Base-by-base conservation (phyloP, 2,113 vertebrate genomes). In the Rutilus rutilus region DNA sequence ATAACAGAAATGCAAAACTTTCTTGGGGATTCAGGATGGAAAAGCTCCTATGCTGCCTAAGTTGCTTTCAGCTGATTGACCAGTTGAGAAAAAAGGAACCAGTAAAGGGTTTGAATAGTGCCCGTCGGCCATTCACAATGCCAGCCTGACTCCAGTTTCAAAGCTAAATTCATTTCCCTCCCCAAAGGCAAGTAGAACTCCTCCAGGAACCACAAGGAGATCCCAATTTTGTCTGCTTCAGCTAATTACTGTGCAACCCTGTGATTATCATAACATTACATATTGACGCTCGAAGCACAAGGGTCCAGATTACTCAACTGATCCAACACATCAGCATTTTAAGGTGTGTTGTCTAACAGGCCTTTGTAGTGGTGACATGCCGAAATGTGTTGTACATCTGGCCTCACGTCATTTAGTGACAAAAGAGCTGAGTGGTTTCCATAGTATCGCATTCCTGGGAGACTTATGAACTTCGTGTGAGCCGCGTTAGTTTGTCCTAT, bases 1-100 rank as follows among this genome's bases (percentile, higher is more conserved):
- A 62, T 90, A 93, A 93, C 91, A 90, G 93, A 86, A 93, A 93
- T 88, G 89, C 87, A 81, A 83, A 81, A 62, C 75, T 71, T 73
- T 88, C 59, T 86, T 69, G 42, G 60, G 8, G 27, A 25, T 77
- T 77, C 45, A 30, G 45, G 47, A 30, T 10, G 74, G 74, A 54
- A 30, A 15, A 23, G 75, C 27, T 71, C 67, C 33, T 9, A 8
- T 21, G 6, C 30, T 50, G 73, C 73, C 39, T 4, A 30, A 52
- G 15, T 76, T 17, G 25, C 2, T 76, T 52, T 25, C 27, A 30
- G 47, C 3, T 33, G 59, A 14, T 17, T 45, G 57, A 36, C 71
- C 71, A 21, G 5, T 62, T 39, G 11, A 79, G 5, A 8, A 33
- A 23, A 33, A 7, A 86, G 84, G 19, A 54, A 17, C 71, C 23